Conservation (phyloP, 1,140 invertebrate genomes). For the Macrobrachium nipponense region DNA sequence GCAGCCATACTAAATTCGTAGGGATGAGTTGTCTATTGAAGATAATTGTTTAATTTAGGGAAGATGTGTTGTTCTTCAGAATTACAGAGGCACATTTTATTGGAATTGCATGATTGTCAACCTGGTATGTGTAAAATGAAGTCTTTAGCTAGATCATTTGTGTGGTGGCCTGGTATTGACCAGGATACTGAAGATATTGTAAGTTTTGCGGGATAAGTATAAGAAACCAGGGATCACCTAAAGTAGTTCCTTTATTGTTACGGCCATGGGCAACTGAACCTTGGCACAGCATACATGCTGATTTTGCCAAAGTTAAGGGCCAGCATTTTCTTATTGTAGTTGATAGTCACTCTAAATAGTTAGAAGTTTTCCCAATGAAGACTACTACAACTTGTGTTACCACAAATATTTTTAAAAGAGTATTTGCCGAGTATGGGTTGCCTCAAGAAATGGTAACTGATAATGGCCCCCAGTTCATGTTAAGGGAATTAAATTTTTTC, state of each 20-base stretch:
- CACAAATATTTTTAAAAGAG: constrained; percentile 20
- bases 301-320: constrained; percentile 59
- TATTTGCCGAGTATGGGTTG: constrained; percentile 33
- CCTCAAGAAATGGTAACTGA: too few species aligned
- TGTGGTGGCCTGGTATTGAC: constrained; percentile 67
- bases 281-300: constrained; percentile 66
- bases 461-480: too few species aligned
- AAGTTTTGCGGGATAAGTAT: not conserved
- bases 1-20: not conserved
- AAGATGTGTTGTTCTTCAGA: constrained; percentile 55
- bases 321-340: constrained; percentile 24
- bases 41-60: constrained; percentile 24
- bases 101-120: constrained; percentile 2
- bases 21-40: constrained; percentile 10
- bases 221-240: constrained; percentile 47
- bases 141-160: constrained; percentile 64
- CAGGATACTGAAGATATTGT: constrained; percentile 65
- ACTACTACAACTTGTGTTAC: constrained; percentile 3
- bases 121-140: constrained; percentile 67
- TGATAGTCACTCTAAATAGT: constrained; percentile 32
- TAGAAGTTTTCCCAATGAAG: constrained; percentile 10
- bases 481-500: too few species aligned
- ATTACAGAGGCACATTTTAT: constrained; percentile 51
- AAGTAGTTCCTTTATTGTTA: constrained; percentile 27
- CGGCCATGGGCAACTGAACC: constrained; percentile 59